Evolutionary conservation across 2,888 invertebrate genomes (phyloP), one percentile per base, ranked within the genome.

Genomic region (Caenorhabditis sp.): DNA sequence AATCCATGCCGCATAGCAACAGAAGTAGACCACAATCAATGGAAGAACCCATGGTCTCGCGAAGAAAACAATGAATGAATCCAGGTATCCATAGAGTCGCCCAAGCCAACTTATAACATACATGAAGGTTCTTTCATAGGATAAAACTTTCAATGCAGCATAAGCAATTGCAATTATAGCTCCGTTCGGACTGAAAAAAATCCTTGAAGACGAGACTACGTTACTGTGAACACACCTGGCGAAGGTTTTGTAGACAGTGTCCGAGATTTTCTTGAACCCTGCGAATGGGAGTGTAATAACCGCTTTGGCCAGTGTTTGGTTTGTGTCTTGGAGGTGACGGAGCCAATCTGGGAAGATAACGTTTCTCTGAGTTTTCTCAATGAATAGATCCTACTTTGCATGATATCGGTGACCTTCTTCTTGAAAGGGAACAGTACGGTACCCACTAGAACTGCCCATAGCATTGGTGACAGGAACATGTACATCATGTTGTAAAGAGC

Each of bases 381-480:
- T 38, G 6, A 38, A 5, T 10, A n/a, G 12, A 2, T 12, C 38
- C 35, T 19, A 88, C 88, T 61, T 79, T 87, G 85, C 35, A 84
- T 76, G 12, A 58, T 64, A 22, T 95, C 95, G 0, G 96, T 95
- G 58, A 97, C 93, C 75, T 95, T 95, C 83, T 95, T 94, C 93
- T 98, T 98, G 91, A 97, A 95, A 0, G 98, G 98, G 93, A 97
- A 96, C n/a, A 98, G 94, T 49, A 97, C 95, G 0, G 97, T 97
- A n/a, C 99, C 99, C 90, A 97, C 96, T 41, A 99, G 94, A 76
- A 97, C 94, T 0, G 98, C 97, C 98, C 98, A 99, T 88, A 98
- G 94, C 72, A 99, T 93, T 0, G 98, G 97, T 88, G 96, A 95
- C 44, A 98, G 76, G 72, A 92, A 92, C 89, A 91, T 91, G 81